phyloP scores from a whole-genome alignment of 2,797 vertebrate genomes.

The Tokudaia tokunoshimensis region DNA sequence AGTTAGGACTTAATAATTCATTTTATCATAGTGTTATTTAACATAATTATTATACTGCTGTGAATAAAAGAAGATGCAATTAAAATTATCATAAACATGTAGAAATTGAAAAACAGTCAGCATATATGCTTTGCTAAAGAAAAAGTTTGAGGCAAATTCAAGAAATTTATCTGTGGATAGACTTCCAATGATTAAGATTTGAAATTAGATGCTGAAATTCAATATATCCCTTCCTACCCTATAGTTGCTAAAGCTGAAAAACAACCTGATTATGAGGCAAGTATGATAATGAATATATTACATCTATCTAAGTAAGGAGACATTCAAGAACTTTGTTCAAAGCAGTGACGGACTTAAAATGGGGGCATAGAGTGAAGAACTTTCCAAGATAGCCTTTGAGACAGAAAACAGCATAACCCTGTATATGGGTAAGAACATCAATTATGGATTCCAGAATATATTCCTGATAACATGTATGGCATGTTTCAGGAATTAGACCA shows the following conservation, averaged over 20 bases:
- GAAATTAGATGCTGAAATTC: not conserved
- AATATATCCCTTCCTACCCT: no score
- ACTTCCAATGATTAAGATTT: not conserved
- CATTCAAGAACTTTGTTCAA: not conserved
- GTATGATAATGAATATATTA: not conserved
- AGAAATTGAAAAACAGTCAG: not conserved
- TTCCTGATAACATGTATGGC: not conserved
- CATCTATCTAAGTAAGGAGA: not conserved
- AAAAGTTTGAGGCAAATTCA: not conserved
- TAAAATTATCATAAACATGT: not conserved
- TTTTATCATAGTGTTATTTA: not conserved
- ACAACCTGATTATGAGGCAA: not conserved
- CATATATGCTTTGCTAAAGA: not conserved
- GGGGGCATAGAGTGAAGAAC: not conserved
- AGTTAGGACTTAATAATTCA: not conserved
- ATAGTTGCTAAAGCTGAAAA: not conserved
- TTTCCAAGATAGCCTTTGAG: not conserved
- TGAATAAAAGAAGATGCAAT: not conserved
- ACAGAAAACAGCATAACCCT: not conserved
- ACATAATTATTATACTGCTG: not conserved
- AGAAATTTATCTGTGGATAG: not conserved
- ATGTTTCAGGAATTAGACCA: not conserved
- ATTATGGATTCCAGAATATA: not conserved
- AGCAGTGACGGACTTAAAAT: not conserved
- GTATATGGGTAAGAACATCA: rapidly evolving